Evolutionary conservation across 1,140 invertebrate species (phyloP), one percentile per base, ranked within the genome.

Genomic region (Sesamia nonagrioides): DNA sequence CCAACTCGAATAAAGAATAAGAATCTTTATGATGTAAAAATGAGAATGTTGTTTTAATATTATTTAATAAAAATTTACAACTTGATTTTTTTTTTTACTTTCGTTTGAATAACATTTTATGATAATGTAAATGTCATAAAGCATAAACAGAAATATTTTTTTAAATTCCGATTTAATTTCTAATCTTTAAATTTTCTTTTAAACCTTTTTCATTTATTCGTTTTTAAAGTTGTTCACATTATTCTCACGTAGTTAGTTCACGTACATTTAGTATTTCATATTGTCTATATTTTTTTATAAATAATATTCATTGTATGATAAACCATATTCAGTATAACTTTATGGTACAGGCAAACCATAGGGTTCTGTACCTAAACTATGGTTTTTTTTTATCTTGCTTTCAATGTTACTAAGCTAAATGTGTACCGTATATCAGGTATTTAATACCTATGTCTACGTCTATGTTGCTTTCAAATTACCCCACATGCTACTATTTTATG

Each of bases 161-260:
- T n/a, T n/a, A 37, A 37, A 37, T 37, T 37, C 6, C 42, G 5
- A 42, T 27, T 5, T 15, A 52, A 27, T 42, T 18, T 8, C 9
- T 63, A 9, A 63, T 9, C 17, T 17, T 63, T 60, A 17, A 18
- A 54, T 42, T 17, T 63, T 40, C 15, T 11, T 42, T 8, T 33
- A 11, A 0, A 17, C 1, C 8, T 18, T 18, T 42, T 18, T 18
- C 7, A 18, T 17, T 63, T 9, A n/a, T 7, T 40, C 8, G 6
- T 18, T 17, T 63, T 63, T 18, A 8, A 42, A 40, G 60, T 17
- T 63, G 37, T 9, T 18, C 8, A 63, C 60, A 40, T 56, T 35
- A 18, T 11, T 42, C 0, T 42, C 60, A 63, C 60, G 60, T 63
- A 63, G 60, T 63, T 63, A 63, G 35, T 42, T 63, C 35, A 40